Evolutionary conservation across 2,888 invertebrate species (phyloP), one percentile per base, ranked within the genome.

Genomic region (Archips xylosteana): DNA sequence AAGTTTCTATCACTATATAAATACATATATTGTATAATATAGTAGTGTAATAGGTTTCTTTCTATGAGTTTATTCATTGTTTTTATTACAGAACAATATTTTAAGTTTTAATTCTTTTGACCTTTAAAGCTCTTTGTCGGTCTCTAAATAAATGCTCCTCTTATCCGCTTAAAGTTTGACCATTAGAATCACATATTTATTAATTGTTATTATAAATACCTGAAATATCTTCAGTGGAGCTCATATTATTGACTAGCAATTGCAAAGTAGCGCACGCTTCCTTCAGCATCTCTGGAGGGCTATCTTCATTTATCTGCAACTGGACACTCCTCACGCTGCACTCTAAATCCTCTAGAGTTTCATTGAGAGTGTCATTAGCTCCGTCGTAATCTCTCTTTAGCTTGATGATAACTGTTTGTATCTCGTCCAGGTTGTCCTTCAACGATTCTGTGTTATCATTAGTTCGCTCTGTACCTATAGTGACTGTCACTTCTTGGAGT

Each of bases 271-370:
- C 89, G 82, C 91, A 92, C 12, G 92, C 92, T 83, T 94, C 92
- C 76, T 87, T 87, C 2, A 94, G 81, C 68, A 92, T 81, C 36
- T 89, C 88, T 10, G 89, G 85, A 63, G 92, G 90, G 78, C 91
- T 90, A 34, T 88, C 87, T 82, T 94, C 93, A 79, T 88, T 89
- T 64, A 93, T 89, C 78, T 92, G 92, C 78, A 94, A 88, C 78
- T 93, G 93, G 4, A 94, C 92, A 87, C 93, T 94, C 80, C 94
- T 92, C 82, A 94, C 92, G 82, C 90, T 92, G 86, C 94, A 94
- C 87, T 94, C 94, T 89, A 94, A 89, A 80, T 94, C 94, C 79
- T 93, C 91, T 79, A 95, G 89, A 84, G 92, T 91, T 81, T 94
- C 94, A 86, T 90, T 91, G 77, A 94, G 87, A 81, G 88, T 83